Evolutionary conservation across 2,888 invertebrate species (phyloP), one percentile per base, ranked within the genome.

Genomic region (Nematopogon swammerdamellus): DNA sequence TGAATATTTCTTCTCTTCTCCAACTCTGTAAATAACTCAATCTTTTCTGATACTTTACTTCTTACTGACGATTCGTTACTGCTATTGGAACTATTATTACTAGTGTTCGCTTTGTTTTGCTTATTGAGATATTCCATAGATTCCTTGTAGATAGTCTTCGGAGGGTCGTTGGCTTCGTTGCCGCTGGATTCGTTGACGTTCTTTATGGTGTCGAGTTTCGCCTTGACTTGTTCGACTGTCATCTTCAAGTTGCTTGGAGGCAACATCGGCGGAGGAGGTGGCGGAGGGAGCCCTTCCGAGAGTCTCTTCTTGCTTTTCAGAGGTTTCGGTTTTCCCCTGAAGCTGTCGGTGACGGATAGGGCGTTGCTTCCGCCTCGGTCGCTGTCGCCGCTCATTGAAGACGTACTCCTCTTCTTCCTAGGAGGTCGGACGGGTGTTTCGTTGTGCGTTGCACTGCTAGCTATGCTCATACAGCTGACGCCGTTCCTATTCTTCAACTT

Each of bases 391-490:
- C 84, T 83, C 29, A 84, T 63, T 2, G 86, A 85, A 46, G 83
- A 86, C 2, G 86, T 84, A 53, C 83, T 84, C 52, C 88, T 84
- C 65, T 91, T 92, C 58, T 87, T 87, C 50, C 91, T 81, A 0
- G 89, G 89, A 1, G 91, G 91, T 58, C 91, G 77, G 0, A 88
- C 73, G 1, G 91, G 88, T 17, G 82, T 68, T 2, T 50, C 50
- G 53, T 68, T 68, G 2, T 67, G 62, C 56, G 72, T 64, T 64
- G 81, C 50, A 64, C 86, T 88, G 56, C 88, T 88, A 1, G 88
- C 85, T 48, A 89, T 80, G 58, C 91, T 90, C 67, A 89, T 84
- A 63, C 91, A 90, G 56, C 89, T 89, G 17, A 91, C 82, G 19
- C 91, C 91, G 57, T 91, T 87, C 67, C 80, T 83, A 63, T 84